Conservation (phyloP, 2,888 invertebrate genomes). For the Drosophila hamatofila region DNA sequence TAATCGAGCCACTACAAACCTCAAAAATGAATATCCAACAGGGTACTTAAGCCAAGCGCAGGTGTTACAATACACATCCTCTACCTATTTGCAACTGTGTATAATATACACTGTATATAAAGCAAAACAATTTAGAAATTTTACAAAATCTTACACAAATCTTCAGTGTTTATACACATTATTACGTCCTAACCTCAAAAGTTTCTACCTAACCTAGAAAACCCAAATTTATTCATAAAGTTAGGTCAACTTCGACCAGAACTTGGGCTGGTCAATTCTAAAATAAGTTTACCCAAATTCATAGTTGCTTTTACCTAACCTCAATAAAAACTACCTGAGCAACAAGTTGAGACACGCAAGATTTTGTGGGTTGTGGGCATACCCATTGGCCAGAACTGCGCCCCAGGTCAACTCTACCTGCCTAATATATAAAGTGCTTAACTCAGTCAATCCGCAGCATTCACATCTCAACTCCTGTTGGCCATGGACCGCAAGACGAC, state of each 20-base stretch:
- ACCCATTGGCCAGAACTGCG: not conserved
- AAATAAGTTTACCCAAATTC: not conserved
- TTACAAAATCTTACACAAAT: not conserved
- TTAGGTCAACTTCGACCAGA: not conserved
- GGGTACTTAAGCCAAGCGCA: not conserved
- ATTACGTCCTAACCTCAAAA: not conserved
- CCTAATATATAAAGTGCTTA: constrained; percentile 44
- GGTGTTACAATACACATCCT: not conserved
- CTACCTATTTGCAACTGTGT: not conserved
- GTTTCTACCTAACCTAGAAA: constrained; percentile 1
- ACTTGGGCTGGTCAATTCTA: not conserved
- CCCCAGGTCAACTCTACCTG: not conserved
- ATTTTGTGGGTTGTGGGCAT: not conserved
- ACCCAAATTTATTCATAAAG: not conserved
- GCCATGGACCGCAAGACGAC: constrained; percentile 52
- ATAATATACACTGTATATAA: no score
- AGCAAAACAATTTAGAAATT: not conserved
- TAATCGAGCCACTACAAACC: not conserved
- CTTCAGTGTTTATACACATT: not conserved
- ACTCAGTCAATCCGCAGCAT: constrained; percentile 27
- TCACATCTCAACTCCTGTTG: constrained; percentile 17
- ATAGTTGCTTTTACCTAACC: constrained; percentile 1
- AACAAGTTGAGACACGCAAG: constrained; percentile 19
- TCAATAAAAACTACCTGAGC: not conserved
- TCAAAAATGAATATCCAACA: not conserved